Evolutionary conservation across 2,797 vertebrate genomes (phyloP), one percentile per base, ranked within the genome.

Genomic region (Pseudomugil gertrudae): DNA sequence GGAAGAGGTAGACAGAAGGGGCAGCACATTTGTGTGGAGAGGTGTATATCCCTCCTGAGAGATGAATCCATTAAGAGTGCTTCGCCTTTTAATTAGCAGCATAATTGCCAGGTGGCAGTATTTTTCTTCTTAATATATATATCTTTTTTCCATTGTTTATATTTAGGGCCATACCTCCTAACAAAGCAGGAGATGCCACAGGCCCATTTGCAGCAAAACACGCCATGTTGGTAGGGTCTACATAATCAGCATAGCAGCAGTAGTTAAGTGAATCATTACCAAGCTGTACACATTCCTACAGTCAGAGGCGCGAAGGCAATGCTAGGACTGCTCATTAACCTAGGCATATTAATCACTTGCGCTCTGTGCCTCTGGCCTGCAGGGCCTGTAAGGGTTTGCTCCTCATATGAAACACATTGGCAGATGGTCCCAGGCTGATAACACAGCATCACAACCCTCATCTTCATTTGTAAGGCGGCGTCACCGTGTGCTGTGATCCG

Each of bases 61-160:
- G 61, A 85, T 80, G 80, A 93, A 87, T 90, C 87, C 85, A 93
- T 93, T 93, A 90, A 87, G 72, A 88, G 83, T 81, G 73, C 76
- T 91, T 91, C 29, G 68, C 83, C 87, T 92, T 93, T 93, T 93
- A 92, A 94, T 93, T 93, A 90, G 92, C 81, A 76, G 69, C 72
- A 73, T 92, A 93, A 93, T 93, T 92, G 90, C 90, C 88, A 90
- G 86, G 86, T 92, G 92, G 88, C 79, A 69, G 38, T 62, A 81
- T 66, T 63, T 71, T 36, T 17, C 45, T 27, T 35, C 21, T 59
- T 15, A 38, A 9, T 13, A 27, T 23, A n/a, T 45, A 9, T 21
- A 19, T 45, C 2, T 24, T 21, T 50, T 50, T 83, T 9, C 90
- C 85, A 57, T 27, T 24, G 74, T 84, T 87, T 88, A 91, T 90